phyloP scores from a whole-genome alignment of 2,888 invertebrate genomes.

The Synanthedon myopaeformis region DNA sequence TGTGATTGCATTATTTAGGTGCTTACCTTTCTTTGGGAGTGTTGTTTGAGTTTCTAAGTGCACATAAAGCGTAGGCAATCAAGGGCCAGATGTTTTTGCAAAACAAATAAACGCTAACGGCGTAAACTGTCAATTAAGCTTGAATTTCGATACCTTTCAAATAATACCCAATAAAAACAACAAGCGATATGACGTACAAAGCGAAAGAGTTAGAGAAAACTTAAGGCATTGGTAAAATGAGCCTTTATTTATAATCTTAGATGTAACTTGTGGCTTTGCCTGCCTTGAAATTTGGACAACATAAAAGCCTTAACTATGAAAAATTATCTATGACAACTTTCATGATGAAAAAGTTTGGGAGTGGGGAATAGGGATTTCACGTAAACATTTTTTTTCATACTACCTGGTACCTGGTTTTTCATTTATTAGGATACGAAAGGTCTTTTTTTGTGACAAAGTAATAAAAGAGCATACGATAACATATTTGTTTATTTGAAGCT shows the following conservation, averaged over 20 bases:
- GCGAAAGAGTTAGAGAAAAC: constrained; percentile 13
- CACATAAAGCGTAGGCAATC: constrained; percentile 63
- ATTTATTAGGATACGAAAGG: no score
- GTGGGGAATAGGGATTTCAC: no score
- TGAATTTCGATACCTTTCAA: constrained; percentile 56
- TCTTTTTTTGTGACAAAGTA: no score
- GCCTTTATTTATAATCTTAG: not conserved
- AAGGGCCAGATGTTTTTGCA: constrained; percentile 59
- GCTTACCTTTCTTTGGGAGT: constrained; percentile 28
- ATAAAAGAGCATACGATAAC: no score
- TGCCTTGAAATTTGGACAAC: no score
- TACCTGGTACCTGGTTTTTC: no score
- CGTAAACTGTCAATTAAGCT: constrained; percentile 61
- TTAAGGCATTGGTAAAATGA: not conserved
- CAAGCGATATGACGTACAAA: constrained; percentile 26
- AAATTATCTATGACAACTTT: no score
- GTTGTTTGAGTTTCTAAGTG: constrained; percentile 42
- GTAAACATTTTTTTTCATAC: no score
- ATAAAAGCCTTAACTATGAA: no score
- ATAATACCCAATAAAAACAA: constrained; percentile 48
- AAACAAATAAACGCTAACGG: constrained; percentile 52
- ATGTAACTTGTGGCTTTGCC: no score
- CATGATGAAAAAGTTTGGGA: no score
- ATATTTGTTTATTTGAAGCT: no score
- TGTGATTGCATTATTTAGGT: constrained; percentile 30